Percentiles rank a stretch among this genome's conserved stretches.
Conservation (phyloP, 2,797 vertebrate genomes). For the Hippopotamyrus pictus region DNA sequence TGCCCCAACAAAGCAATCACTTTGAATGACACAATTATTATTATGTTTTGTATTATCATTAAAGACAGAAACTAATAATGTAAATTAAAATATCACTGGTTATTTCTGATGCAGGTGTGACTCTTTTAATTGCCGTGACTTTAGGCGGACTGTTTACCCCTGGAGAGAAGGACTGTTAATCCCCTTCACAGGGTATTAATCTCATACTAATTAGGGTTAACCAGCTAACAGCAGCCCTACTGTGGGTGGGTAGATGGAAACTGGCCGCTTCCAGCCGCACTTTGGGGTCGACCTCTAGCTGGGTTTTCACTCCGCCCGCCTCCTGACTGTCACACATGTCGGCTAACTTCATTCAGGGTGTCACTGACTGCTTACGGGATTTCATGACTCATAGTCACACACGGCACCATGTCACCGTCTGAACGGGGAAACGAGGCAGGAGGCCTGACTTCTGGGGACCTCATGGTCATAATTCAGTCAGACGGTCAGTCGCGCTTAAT, state of each 20-base stretch:
- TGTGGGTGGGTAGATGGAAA: neutral
- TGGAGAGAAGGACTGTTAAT: neutral
- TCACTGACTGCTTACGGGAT: neutral
- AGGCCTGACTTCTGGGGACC: neutral
- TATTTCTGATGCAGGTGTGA: neutral
- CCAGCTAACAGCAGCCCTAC: neutral
- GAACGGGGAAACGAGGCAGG: neutral
- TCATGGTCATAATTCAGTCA: neutral
- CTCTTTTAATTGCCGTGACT: neutral
- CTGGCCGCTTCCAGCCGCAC: neutral
- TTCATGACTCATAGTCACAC: neutral
- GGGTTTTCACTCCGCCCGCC: neutral
- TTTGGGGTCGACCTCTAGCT: neutral
- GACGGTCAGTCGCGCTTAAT: neutral
- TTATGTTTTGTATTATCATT: neutral
- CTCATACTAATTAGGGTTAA: neutral
- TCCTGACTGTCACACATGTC: neutral
- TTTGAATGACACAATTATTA: neutral
- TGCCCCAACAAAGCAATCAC: neutral
- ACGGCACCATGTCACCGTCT: neutral
- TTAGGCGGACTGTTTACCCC: neutral
- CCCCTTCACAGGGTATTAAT: neutral
- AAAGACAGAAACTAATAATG: neutral
- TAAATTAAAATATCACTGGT: neutral
- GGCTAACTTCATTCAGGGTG: neutral